Percentiles rank a stretch among this genome's conserved stretches.
Conservation (phyloP, 2,113 vertebrate species). For the Aegypius monachus region DNA sequence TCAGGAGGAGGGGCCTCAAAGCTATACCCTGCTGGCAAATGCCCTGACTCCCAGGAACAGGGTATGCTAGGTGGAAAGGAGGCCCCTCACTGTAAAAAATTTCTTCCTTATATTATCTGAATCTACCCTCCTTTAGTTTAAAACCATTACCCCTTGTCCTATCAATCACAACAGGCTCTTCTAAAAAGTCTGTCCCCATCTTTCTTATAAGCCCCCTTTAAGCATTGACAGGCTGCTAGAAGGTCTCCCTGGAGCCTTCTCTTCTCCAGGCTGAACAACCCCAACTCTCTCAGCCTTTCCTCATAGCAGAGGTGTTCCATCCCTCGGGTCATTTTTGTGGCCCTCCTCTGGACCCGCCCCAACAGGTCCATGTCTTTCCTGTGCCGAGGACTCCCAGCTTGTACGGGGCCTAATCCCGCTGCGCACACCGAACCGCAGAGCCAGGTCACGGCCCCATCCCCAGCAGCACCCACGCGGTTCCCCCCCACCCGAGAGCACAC, state of each 20-base stretch:
- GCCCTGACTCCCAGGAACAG: not conserved
- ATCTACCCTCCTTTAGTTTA: not conserved
- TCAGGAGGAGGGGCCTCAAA: not conserved
- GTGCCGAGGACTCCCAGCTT: too few species aligned
- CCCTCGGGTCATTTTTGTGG: fast-evolving
- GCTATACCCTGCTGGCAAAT: not conserved
- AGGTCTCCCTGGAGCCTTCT: not conserved
- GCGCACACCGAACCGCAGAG: fast-evolving
- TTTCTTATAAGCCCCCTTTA: too few species aligned
- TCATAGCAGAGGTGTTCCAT: not conserved
- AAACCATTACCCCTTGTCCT: not conserved
- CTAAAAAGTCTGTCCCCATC: not conserved
- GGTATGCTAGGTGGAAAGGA: not conserved
- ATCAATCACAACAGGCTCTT: fast-evolving
- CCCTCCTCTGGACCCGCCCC: not conserved
- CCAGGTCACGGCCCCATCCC: not conserved
- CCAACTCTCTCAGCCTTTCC: not conserved
- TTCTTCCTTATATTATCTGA: not conserved
- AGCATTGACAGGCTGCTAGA: fast-evolving
- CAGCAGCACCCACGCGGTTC: fast-evolving
- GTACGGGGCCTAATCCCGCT: not conserved
- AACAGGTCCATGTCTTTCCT: not conserved
- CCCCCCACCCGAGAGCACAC: too few species aligned
- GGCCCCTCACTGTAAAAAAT: fast-evolving
- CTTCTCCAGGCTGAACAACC: too few species aligned